phyloP scores from a whole-genome alignment of 2,797 vertebrate genomes.

The Hirundo rustica region DNA sequence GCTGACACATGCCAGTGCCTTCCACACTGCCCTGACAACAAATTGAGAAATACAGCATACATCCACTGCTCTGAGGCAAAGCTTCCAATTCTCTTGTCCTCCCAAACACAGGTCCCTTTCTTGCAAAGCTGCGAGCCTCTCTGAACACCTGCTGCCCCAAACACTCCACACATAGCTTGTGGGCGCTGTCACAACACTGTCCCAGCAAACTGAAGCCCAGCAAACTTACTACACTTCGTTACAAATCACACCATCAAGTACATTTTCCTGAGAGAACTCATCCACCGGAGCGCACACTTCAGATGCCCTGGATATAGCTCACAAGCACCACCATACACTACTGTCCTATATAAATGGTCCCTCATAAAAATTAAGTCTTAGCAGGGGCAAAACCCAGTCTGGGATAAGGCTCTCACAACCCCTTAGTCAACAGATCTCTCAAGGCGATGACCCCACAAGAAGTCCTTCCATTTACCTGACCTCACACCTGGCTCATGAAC shows the following conservation, averaged over 20 bases:
- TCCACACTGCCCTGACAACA: background rate
- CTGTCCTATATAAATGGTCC: background rate
- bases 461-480: too few species aligned
- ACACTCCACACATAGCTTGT: accelerated
- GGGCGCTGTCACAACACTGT: background rate
- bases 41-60: background rate
- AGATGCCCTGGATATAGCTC: background rate
- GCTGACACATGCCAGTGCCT: background rate
- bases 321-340: background rate
- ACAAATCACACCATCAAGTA: background rate
- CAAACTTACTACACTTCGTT: background rate
- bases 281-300: background rate
- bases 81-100: background rate
- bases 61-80: background rate
- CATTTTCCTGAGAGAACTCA: background rate
- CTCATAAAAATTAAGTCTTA: background rate
- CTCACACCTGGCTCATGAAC: accelerated
- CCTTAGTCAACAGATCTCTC: background rate
- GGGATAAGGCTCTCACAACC: background rate
- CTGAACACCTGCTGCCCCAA: background rate
- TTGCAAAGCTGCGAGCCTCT: background rate
- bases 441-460: background rate
- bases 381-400: background rate
- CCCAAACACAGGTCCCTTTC: background rate
- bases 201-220: background rate